phyloP scores from a whole-genome alignment of 2,113 vertebrate species.

The Pontoporia blainvillei region DNA sequence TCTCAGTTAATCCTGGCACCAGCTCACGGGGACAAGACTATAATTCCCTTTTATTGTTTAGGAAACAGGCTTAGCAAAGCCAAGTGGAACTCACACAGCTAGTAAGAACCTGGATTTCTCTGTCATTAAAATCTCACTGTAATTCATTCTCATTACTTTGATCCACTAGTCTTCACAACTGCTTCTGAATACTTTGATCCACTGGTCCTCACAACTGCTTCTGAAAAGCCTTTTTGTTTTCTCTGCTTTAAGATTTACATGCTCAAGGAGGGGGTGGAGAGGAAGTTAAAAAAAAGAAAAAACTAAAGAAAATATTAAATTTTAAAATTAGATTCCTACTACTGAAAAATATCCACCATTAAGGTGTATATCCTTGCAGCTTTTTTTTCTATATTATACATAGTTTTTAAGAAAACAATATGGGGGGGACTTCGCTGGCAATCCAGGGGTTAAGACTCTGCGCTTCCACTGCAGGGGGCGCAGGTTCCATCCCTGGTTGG shows the following conservation, averaged over 20 bases:
- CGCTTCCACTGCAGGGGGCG: too few relatives aligned
- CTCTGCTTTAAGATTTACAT: constrained; percentile 1
- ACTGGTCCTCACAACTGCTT: constrained; percentile 11
- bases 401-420: background rate
- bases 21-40: background rate
- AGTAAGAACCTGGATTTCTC: constrained; percentile 31
- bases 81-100: background rate
- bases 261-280: background rate
- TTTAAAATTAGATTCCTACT: background rate
- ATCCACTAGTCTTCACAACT: constrained; percentile 4
- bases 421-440: too few relatives aligned
- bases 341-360: background rate
- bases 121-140: constrained; percentile 21
- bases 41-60: constrained; percentile 25
- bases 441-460: too few relatives aligned
- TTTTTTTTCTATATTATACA: background rate
- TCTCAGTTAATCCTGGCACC: constrained; percentile 31
- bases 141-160: constrained; percentile 18
- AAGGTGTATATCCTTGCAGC: background rate
- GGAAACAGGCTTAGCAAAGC: constrained; percentile 32
- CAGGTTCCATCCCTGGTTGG: too few relatives aligned
- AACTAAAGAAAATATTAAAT: background rate
- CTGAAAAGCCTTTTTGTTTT: background rate
- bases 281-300: background rate
- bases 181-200: constrained; percentile 19